Percentiles rank a stretch among this genome's conserved stretches.
These are phyloP conservation scores for Ctena decussata DNA, from an alignment of 2,888 invertebrate species.

Conservation along the genomic window DNA sequence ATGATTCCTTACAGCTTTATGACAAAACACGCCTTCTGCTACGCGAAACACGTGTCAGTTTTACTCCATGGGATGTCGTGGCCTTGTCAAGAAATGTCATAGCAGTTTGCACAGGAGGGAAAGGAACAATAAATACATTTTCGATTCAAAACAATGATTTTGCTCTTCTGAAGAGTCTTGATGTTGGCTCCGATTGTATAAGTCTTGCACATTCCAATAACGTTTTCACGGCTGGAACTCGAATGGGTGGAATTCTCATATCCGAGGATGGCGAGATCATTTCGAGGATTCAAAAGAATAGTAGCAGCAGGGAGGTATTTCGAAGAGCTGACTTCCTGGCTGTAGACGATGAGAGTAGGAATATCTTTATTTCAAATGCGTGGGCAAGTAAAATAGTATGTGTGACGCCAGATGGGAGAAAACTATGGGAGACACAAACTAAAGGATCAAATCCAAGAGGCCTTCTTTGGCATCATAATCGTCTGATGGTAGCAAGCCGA, in stretches of 20 bases:
- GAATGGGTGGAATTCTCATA: constrained; percentile 23
- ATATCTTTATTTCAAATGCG: constrained; percentile 30
- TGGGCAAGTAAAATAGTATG: constrained; percentile 37
- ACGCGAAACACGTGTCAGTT: constrained; percentile 3
- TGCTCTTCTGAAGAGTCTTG: not conserved
- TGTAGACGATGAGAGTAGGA: not conserved
- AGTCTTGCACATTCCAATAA: constrained; percentile 11
- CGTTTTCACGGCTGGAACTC: constrained; percentile 27
- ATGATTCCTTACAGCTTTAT: constrained; percentile 43
- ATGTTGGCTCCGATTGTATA: constrained; percentile 31
- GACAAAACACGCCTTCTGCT: not conserved
- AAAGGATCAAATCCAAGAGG: constrained; percentile 31
- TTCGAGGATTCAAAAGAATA: constrained; percentile 18
- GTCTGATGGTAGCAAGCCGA: constrained; percentile 22
- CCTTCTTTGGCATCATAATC: constrained; percentile 1
- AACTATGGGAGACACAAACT: constrained; percentile 21
- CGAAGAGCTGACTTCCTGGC: constrained; percentile 35
- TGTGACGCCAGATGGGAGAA: constrained; percentile 23
- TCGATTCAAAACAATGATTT: constrained; percentile 1
- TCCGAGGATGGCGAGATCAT: constrained; percentile 13
- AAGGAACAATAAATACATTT: constrained; percentile 19
- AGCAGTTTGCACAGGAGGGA: constrained; percentile 31
- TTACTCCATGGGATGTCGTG: constrained; percentile 46
- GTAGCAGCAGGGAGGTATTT: not conserved
- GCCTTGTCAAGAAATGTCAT: not conserved